phyloP scores from a whole-genome alignment of 2,888 invertebrate genomes.

The Tipula helvola region DNA sequence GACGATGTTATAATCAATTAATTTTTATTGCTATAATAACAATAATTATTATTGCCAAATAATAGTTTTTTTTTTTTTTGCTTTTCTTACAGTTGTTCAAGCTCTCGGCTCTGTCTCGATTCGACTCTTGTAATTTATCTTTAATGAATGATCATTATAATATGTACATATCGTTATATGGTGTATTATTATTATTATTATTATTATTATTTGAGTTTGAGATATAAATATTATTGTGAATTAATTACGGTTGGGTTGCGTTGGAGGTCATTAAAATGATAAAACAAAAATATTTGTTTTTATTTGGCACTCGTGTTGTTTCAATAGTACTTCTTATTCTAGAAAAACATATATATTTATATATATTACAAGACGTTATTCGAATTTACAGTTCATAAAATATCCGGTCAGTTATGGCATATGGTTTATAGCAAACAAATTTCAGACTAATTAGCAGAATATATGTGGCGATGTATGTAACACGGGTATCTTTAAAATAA shows the following conservation, averaged over 20 bases:
- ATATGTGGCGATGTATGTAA: no score
- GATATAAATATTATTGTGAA: background rate
- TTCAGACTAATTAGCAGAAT: no score
- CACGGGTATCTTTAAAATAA: no score
- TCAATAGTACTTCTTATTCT: background rate
- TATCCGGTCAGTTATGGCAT: no score
- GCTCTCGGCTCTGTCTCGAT: background rate
- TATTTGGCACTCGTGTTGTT: background rate
- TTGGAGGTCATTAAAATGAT: background rate
- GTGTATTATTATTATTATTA: background rate
- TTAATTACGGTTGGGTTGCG: background rate
- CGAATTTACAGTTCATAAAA: no score
- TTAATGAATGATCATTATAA: background rate
- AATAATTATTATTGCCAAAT: conserved; percentile 4
- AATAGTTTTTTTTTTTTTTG: background rate
- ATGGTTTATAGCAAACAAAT: no score
- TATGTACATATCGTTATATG: background rate
- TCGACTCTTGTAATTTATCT: background rate
- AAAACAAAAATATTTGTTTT: background rate
- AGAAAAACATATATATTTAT: background rate
- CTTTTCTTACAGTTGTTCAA: background rate
- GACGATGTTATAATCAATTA: background rate
- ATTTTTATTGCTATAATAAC: background rate
- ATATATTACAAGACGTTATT: no score
- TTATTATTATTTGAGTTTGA: background rate